Evolutionary conservation across 2,113 vertebrate genomes (phyloP), one percentile per base, ranked within the genome.

Genomic region (mouse (Mus musculus)): DNA sequence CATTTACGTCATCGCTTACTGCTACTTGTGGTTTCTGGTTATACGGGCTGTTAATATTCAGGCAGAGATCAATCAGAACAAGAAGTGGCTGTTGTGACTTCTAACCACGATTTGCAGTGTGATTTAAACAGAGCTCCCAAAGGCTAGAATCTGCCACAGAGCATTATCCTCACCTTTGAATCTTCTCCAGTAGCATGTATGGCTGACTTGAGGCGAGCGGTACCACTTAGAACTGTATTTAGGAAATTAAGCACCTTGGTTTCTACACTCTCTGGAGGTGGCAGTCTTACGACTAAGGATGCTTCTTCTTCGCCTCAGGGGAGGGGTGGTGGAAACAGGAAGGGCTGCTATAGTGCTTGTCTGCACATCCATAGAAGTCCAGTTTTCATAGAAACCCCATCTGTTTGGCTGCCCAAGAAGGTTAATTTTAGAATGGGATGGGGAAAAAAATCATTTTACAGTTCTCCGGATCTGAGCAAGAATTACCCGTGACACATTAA

Each of bases 361-460:
- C 61, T 89, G 16, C 19, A 42, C 67, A 39, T 59, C 8, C 75
- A 92, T 76, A 56, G 71, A 49, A 63, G 26, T 72, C 73, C 63
- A 39, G 49, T 2, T 61, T 73, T 80, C 33, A 52, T 39, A n/a
- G 42, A 67, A 94, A 78, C 91, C 88, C 49, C 56, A 82, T 26
- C 87, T 46, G 65, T 65, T 93, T 90, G 42, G 16, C 61, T 7
- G 36, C 78, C 89, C 30, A 36, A 14, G 49, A 69, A 86, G 36
- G 49, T 26, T 85, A 54, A 49, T 84, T 97, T 91, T 89, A 54
- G 91, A 93, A 86, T 46, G 7, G 59, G 28, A n/a, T 71, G 49
- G 59, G 2, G 71, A 89, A n/a, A 1, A 61, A 61, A 89, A 86
- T 61, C 5, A 46, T 39, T 77, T 84, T 69, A 24, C 90, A 85